phyloP scores from a whole-genome alignment of 2,888 invertebrate genomes.

The Megalurothrips usitatus region DNA sequence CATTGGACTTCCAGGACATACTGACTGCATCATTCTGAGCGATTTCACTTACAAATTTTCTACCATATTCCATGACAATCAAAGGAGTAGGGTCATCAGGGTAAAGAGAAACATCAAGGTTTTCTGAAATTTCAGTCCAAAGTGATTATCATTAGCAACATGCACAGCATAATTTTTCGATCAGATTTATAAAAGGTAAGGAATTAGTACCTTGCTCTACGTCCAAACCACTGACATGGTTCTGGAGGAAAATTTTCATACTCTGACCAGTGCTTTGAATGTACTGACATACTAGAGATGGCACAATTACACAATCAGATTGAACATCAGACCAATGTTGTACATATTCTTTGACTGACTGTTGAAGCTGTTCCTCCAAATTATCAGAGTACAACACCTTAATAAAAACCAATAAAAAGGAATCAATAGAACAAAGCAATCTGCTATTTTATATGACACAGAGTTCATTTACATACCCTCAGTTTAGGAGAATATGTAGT shows the following conservation, averaged over 20 bases:
- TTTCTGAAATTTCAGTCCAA: background rate
- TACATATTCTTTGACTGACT: background rate
- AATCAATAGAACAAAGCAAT: background rate
- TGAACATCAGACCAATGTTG: background rate
- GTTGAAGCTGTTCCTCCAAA: background rate
- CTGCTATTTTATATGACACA: background rate
- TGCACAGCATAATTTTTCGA: too few species aligned
- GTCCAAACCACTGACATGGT: background rate
- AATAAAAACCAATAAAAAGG: background rate
- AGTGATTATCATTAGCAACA: background rate
- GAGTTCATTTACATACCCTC: background rate
- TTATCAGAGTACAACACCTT: background rate
- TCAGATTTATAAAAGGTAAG: background rate
- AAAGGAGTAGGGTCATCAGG: background rate
- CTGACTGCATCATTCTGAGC: background rate
- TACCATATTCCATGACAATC: background rate
- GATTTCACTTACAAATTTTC: background rate
- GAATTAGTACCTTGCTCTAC: background rate
- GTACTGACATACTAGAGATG: background rate
- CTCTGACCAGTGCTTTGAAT: background rate
- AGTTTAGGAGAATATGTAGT: background rate
- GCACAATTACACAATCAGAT: background rate
- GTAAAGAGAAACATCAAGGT: background rate
- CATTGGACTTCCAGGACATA: background rate
- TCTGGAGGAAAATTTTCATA: background rate